Base-by-base conservation (phyloP, 2,113 vertebrate species). In the Colinus virginianus region DNA sequence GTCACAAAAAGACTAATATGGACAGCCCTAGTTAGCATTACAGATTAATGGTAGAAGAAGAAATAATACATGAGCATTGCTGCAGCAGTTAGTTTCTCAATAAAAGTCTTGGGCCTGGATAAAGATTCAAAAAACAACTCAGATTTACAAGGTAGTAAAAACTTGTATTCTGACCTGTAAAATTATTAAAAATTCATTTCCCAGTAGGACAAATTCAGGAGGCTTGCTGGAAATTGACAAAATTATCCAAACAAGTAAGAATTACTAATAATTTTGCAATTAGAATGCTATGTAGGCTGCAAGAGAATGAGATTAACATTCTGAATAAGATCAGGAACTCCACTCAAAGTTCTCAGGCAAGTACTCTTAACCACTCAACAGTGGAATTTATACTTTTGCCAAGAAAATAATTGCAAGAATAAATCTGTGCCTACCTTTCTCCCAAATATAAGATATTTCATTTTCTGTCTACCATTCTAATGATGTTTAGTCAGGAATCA, bases 21-120 rank as follows among this genome's bases (percentile, higher is more conserved):
- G 11, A 63, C 6, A 53, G 25, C 2, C 1, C 7, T 68, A 34
- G 2, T 16, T 90, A 86, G 16, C 10, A 43, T 61, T 1, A 0
- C 5, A n/a, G 48, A 23, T 61, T 88, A 68, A 6, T 13, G 4
- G 40, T 13, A 62, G 14, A 21, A 64, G 9, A 72, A 48, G 4
- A 74, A 83, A 62, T 56, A 40, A 22, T 25, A 6, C 1, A 23
- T 32, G 1, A 58, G 13, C 1, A 18, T 91, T 51, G 3, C 19
- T 23, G 7, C 8, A 30, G 6, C 4, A 53, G 8, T 28, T 16
- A 42, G 13, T 55, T 56, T 78, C 38, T 77, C 51, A 48, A 7
- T 45, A 1, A 84, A 72, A 26, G 6, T 40, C 74, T 36, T 51
- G 7, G 2, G 2, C 49, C 82, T 85, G 23, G 4, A n/a, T 42